Evolutionary conservation across 2,113 vertebrate genomes (phyloP), one percentile per base, ranked within the genome.

Genomic region (Otocyon megalotis): DNA sequence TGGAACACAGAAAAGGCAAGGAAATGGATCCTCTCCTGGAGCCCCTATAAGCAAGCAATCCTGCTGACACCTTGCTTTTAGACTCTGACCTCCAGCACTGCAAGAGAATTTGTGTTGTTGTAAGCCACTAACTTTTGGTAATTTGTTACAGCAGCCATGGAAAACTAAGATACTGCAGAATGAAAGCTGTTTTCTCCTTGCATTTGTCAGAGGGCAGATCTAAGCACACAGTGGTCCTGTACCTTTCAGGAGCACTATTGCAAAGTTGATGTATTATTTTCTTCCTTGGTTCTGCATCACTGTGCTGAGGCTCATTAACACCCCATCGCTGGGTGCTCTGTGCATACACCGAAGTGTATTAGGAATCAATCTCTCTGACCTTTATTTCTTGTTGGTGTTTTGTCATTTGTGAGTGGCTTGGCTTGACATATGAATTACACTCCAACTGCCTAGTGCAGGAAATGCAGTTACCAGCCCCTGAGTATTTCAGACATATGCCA

Each of bases 281-380:
- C 79, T 97, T 98, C 97, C 97, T 98, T 98, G 98, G 98, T 97
- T 98, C 97, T 98, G 88, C 96, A 96, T 98, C 88, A 32, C 62
- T 60, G 24, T 98, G 93, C 96, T 98, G 84, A 97, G 96, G 62
- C 97, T 98, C 97, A 97, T 98, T 98, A 98, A 94, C 32, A 87
- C 96, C 81, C 80, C 12, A 93, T 97, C 86, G 89, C 97, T 97
- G 95, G 77, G 88, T 95, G 87, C 35, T 65, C 96, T 58, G 12
- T 96, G 93, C 76, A 22, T 97, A 98, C 98, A 69, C 93, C 92
- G 60, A 93, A 96, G 79, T 95, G 58, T 97, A 96, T 97, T 97
- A 98, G 98, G 98, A 98, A 98, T 98, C 98, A 97, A 95, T 98
- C 80, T 43, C 87, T 97, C 95, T 97, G 93, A 95, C 37, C 86